A percentile compares a stretch with the other conserved stretches of the same genome.
Evolutionary conservation across 2,113 vertebrate genomes (phyloP).

Genomic region (Papio anubis): DNA sequence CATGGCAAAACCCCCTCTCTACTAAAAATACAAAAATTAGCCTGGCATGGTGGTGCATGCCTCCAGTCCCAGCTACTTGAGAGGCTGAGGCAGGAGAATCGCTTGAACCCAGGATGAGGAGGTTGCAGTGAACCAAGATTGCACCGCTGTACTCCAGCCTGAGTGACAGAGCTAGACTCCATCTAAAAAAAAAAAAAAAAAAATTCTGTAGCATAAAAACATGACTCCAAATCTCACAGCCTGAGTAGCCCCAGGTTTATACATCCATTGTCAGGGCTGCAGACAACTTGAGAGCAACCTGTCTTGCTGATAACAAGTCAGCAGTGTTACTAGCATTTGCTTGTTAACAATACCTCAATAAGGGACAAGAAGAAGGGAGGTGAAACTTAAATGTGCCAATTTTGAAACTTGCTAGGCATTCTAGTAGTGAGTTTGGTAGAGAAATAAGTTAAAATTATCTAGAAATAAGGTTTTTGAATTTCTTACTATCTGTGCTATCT

Average conservation of each 20-base stretch:
- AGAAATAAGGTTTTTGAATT: slow-evolving; percentile 1
- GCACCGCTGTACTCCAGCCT: too few species aligned
- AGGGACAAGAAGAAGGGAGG: not conserved
- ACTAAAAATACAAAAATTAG: too few species aligned
- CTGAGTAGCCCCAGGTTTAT: not conserved
- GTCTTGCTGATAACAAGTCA: not conserved
- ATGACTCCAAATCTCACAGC: not conserved
- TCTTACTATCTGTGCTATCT: not conserved
- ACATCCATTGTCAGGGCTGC: not conserved
- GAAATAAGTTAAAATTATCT: slow-evolving; percentile 17
- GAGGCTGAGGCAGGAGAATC: too few species aligned
- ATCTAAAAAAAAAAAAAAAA: too few species aligned
- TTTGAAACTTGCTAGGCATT: not conserved
- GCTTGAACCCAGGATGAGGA: too few species aligned
- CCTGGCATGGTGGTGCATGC: too few species aligned
- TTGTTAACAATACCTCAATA: not conserved
- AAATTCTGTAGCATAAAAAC: not conserved
- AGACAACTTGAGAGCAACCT: not conserved
- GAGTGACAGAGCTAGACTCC: too few species aligned
- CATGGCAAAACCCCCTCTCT: too few species aligned
- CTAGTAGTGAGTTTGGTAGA: not conserved
- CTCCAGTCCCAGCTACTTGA: too few species aligned
- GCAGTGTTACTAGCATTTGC: not conserved
- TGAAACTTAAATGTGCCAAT: not conserved
- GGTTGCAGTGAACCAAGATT: too few species aligned